Evolutionary conservation across 2,888 invertebrate genomes (phyloP).

Genomic region (Pammene fasciana): DNA sequence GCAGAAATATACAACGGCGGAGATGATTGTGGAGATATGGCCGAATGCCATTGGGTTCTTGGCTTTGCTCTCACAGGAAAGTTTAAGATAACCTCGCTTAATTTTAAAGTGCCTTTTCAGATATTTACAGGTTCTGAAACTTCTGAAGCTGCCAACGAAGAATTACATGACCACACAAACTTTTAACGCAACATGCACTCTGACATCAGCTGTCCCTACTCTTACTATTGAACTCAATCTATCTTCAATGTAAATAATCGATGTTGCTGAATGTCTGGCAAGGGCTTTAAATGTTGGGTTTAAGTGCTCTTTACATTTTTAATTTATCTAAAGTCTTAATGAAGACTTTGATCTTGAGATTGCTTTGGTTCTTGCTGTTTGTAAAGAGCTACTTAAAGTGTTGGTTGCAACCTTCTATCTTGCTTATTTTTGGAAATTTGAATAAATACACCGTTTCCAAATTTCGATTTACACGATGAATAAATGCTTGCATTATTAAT

Average conservation of each 20-base stretch:
- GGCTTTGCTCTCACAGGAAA: not conserved
- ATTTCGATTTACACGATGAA: slow-evolving; percentile 61
- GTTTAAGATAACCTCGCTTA: not conserved
- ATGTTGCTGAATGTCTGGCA: slow-evolving; percentile 74
- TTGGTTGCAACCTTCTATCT: slow-evolving; percentile 66
- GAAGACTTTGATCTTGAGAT: not conserved
- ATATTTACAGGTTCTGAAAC: slow-evolving; percentile 17
- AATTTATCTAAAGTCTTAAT: slow-evolving; percentile 7
- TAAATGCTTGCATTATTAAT: slow-evolving; percentile 71
- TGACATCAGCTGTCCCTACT: slow-evolving; percentile 55
- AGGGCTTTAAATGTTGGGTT: slow-evolving; percentile 73
- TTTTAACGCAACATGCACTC: slow-evolving; percentile 55
- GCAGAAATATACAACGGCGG: not conserved
- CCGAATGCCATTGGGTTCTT: not conserved
- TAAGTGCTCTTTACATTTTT: slow-evolving; percentile 62
- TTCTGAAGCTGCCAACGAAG: not conserved
- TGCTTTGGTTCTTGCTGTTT: slow-evolving; percentile 33
- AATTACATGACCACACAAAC: slow-evolving; percentile 47
- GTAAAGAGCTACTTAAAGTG: slow-evolving; percentile 64
- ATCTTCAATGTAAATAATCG: slow-evolving; percentile 64
- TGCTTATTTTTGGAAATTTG: slow-evolving; percentile 65
- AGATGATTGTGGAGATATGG: slow-evolving; percentile 10
- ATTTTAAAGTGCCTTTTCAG: slow-evolving; percentile 15
- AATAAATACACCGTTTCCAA: slow-evolving; percentile 62
- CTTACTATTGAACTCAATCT: slow-evolving; percentile 35